A percentile compares a stretch with the other conserved stretches of the same genome.
phyloP scores from a whole-genome alignment of 2,113 vertebrate genomes.

The Spermophilus dauricus region DNA sequence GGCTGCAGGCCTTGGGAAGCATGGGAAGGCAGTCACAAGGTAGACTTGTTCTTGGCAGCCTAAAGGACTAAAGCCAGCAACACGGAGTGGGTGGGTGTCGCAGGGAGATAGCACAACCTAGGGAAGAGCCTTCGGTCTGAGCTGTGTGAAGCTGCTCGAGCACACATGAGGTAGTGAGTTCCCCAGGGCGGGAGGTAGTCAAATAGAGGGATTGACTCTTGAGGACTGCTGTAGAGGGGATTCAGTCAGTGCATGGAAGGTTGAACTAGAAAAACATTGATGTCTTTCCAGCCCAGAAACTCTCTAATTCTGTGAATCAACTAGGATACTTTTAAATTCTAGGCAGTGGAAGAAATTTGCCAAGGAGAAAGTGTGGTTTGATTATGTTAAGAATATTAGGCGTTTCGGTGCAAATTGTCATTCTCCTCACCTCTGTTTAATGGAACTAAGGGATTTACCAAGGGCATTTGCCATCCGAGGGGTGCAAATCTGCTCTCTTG shows the following conservation, averaged over 20 bases:
- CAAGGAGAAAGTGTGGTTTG: background rate
- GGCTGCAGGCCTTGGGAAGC: background rate
- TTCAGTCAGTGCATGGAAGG: background rate
- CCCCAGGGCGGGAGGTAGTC: background rate
- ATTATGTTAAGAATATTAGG: background rate
- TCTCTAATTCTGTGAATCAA: conserved; percentile 44
- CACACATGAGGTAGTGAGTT: background rate
- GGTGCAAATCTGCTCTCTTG: conserved; percentile 43
- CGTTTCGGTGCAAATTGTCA: background rate
- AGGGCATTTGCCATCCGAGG: background rate
- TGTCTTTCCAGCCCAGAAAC: background rate
- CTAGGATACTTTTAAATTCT: background rate
- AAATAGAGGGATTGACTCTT: background rate
- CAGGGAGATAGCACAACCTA: background rate
- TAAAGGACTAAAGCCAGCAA: background rate
- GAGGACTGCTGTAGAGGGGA: background rate
- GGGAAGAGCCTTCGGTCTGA: background rate
- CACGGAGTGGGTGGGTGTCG: background rate
- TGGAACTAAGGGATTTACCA: background rate
- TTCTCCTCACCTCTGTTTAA: background rate
- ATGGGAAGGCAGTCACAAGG: background rate
- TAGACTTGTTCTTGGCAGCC: background rate
- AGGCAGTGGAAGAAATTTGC: background rate
- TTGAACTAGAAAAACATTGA: background rate
- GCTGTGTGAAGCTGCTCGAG: background rate